Base-by-base conservation (phyloP, 2,888 invertebrate genomes). In the Pinctada fucata region DNA sequence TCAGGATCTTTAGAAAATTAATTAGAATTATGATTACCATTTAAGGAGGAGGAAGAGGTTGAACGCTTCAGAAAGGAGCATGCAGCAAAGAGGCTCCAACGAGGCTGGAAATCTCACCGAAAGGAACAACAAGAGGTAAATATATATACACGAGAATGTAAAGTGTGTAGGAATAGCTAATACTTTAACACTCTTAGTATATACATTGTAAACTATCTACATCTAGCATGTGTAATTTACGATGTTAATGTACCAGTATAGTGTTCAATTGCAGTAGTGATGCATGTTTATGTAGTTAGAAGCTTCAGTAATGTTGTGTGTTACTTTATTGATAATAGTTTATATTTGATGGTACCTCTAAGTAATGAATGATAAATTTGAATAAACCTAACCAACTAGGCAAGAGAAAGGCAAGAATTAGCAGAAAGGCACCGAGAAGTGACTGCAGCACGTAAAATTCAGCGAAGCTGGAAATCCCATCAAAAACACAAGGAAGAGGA, bases 41-140 rank as follows among this genome's bases (percentile, higher is more conserved):
- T 58, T 58, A 66, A 77, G 67, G 76, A 77, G 16, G 74, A 83
- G 82, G 82, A 84, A 73, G 81, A 82, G 79, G 73, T 85, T 52
- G 78, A 86, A 71, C 76, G 81, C 10, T 89, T 90, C 79, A 80
- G 79, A 75, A 76, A 88, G 78, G 84, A 88, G 50, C 76, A 82
- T 52, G 89, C 91, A 45, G 88, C 88, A 64, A 81, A 79, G 49
- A 86, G 76, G 78, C 86, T 88, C 47, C 88, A 88, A 78, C 75
- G 85, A 72, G 80, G 76, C 47, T 88, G 88, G 88, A 80, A 81
- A 16, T 73, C 80, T 16, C 83, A 84, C 8, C 79, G 71, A 13
- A 69, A 80, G 13, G 70, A 78, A 10, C 87, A 88, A 16, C 48
- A 80, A 64, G 88, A 88, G 48, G 87, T 74, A 74, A n/a, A 52